Conservation (phyloP, 1,140 invertebrate species). For the Ceratosolen solmsi region DNA sequence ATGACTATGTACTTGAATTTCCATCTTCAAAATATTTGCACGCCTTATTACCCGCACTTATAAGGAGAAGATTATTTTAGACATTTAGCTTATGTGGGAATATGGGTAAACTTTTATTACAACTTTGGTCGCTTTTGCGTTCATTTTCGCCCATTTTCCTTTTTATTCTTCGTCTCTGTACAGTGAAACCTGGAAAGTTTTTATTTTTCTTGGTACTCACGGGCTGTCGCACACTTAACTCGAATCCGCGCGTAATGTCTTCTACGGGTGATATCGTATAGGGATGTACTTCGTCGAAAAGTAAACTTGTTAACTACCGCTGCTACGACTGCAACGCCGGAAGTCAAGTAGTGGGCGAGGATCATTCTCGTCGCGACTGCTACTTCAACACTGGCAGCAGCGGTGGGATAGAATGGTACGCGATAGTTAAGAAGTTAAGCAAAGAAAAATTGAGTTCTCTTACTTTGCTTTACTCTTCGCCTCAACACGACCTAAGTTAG, state of each 20-base stretch:
- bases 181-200: background rate
- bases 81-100: background rate
- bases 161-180: background rate
- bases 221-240: background rate
- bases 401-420: background rate
- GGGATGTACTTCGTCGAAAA: conserved; percentile 33
- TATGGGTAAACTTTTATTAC: background rate
- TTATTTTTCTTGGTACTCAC: conserved; percentile 22
- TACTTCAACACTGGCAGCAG: background rate
- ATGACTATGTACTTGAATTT: too few relatives aligned
- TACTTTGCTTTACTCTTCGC: conserved; percentile 39
- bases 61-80: background rate
- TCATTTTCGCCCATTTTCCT: conserved; percentile 9
- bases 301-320: conserved; percentile 49
- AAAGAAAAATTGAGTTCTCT: conserved; percentile 44
- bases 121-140: background rate
- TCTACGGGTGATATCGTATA: conserved; percentile 11
- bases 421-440: conserved; percentile 20
- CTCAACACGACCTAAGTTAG: conserved; percentile 32
- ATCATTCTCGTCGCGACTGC: conserved; percentile 26
- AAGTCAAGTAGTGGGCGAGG: conserved; percentile 9
- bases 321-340: background rate
- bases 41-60: background rate
- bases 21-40: background rate
- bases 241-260: conserved; percentile 10